Percentiles rank a stretch among this genome's conserved stretches.
phyloP scores from a whole-genome alignment of 2,113 vertebrate genomes.

The Mionectes macconnelli region DNA sequence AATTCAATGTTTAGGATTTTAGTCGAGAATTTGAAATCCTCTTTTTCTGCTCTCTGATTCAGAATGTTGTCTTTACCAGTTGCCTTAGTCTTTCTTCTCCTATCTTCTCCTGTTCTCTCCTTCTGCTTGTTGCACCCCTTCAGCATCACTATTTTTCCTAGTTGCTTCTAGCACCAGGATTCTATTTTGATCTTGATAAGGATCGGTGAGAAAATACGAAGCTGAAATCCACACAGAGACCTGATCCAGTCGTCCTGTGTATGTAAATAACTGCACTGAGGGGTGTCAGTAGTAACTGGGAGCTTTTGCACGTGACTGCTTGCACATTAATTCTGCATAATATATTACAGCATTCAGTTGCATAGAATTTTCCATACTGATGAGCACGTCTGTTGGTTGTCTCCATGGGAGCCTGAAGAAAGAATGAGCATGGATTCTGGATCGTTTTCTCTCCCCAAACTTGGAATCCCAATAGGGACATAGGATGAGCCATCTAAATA shows the following conservation, averaged over 20 bases:
- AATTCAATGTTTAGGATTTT: not conserved
- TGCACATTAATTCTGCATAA: constrained; percentile 22
- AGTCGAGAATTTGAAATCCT: not conserved
- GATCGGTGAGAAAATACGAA: not conserved
- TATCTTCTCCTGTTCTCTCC: not conserved
- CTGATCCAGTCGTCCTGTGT: not conserved
- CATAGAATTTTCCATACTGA: not conserved
- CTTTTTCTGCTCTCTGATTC: not conserved
- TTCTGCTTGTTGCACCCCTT: not conserved
- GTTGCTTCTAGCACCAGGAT: not conserved
- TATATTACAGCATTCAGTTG: not conserved
- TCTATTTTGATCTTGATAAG: not conserved
- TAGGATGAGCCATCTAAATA: not conserved
- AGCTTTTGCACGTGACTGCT: constrained; percentile 3
- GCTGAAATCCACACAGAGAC: not conserved
- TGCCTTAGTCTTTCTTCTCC: not conserved
- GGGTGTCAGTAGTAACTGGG: not conserved
- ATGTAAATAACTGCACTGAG: not conserved
- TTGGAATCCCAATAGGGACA: not conserved
- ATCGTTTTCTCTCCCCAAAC: not conserved
- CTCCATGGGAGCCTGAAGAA: not conserved
- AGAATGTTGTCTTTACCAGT: not conserved
- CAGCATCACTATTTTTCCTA: not conserved
- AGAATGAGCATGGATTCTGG: not conserved
- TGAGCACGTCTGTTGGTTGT: constrained; percentile 30